Base-by-base conservation (phyloP, 92 coral and sea anemone species). In the Meandrina meandrites region DNA sequence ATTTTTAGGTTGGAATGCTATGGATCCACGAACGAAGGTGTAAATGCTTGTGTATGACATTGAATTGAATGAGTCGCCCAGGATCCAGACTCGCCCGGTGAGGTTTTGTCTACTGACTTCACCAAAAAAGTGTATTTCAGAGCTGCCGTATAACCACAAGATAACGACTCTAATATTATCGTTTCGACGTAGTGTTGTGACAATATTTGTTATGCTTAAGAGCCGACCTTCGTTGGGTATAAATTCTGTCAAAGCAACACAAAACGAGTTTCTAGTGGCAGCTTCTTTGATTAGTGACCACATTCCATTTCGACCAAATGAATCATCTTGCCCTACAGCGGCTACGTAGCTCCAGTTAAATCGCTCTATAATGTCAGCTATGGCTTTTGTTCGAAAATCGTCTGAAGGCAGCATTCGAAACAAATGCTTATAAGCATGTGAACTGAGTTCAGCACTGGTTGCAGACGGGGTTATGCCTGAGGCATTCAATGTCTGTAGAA, bases 211-310 rank as follows among this genome's bases (percentile, higher is more conserved):
- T n/a, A n/a, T n/a, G n/a, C n/a, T n/a, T n/a, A n/a, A 18, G 18
- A 27, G 34, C 13, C 24, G 48, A 27, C 21, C 15, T 21, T 36
- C 35, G 8, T 22, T 18, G 0, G 81, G 81, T 5, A 77, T 53
- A 77, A 77, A 77, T 47, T 77, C 81, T 21, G 35, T 24, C 22
- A 47, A 47, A 40, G 81, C 81, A 48, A 77, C 37, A 24, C 81
- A 77, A 14, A 77, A 77, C 35, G 81, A 17, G 40, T 73, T 50
- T 77, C 81, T 47, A n/a, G 18, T 14, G 5, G 31, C 24, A 22
- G 81, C 50, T 48, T 77, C 81, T 8, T 50, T 77, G 22, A 36
- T 35, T 14, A 48, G 60, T 30, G 81, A n/a, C 37, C 58, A 77
- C 50, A 77, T 7, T 10, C 81, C 81, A 77, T 22, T 77, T 27